These are phyloP conservation scores for Sclerurus mexicanus DNA, from an alignment of 2,113 vertebrate genomes.

Conservation along the genomic window DNA sequence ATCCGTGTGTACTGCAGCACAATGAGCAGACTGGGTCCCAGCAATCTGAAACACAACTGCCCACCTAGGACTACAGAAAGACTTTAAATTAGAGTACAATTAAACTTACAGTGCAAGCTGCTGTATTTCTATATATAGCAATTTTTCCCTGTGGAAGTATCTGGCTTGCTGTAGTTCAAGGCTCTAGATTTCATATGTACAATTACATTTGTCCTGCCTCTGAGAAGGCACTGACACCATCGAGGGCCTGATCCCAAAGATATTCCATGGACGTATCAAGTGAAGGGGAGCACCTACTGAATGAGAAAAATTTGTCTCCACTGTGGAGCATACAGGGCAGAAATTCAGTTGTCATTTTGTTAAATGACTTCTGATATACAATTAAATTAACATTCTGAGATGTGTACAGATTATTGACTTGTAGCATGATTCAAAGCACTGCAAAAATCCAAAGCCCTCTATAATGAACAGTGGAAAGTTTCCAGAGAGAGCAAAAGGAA, in stretches of 20 bases:
- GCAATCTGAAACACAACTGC: not conserved
- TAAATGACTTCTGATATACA: not conserved
- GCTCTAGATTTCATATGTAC: not conserved
- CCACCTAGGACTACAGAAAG: not conserved
- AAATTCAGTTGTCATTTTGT: not conserved
- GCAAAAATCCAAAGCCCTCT: not conserved
- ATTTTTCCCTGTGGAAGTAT: not conserved
- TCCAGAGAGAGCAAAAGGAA: not conserved
- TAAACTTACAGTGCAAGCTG: not conserved
- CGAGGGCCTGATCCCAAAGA: not conserved
- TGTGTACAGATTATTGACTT: not conserved
- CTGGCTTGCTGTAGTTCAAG: not conserved
- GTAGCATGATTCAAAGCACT: not conserved
- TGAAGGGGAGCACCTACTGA: not conserved
- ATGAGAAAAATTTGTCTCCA: not conserved
- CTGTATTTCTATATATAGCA: not conserved
- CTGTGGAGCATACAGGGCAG: not conserved
- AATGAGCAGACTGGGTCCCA: fast-evolving
- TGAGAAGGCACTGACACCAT: not conserved
- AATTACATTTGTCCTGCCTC: not conserved
- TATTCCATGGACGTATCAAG: not conserved
- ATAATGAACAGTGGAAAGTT: not conserved
- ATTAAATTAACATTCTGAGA: not conserved
- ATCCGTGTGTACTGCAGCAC: not conserved
- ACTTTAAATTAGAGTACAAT: not conserved